Evolutionary conservation across 2,797 vertebrate species (phyloP).

Genomic region (Gallinago nigripennis): DNA sequence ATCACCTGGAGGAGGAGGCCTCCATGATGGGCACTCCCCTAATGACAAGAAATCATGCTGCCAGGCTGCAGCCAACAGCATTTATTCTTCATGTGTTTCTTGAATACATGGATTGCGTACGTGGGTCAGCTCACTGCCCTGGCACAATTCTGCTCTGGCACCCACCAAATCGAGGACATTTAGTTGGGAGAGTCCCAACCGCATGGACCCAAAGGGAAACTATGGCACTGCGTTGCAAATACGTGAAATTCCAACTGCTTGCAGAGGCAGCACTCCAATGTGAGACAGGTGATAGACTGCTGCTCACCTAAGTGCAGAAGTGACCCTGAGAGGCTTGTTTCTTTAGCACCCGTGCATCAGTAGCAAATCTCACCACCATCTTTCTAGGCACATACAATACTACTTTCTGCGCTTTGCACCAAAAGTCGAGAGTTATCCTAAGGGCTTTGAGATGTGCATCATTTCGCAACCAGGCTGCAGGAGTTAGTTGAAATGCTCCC

Average conservation of each 20-base stretch:
- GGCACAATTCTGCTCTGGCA: neutral
- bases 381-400: neutral
- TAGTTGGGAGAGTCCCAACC: neutral
- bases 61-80: neutral
- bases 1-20: neutral
- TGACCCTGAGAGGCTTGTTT: neutral
- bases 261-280: neutral
- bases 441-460: neutral
- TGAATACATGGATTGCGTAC: neutral
- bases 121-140: neutral
- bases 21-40: neutral
- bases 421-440: neutral
- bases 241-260: neutral
- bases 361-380: neutral
- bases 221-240: neutral
- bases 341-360: neutral
- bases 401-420: neutral
- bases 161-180: accelerated
- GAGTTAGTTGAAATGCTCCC: neutral
- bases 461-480: constrained; percentile 8
- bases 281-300: neutral
- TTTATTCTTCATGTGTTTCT: neutral
- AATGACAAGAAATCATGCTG: neutral
- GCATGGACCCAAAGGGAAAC: neutral
- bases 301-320: neutral